Evolutionary conservation across 2,888 invertebrate genomes (phyloP).

Genomic region (Podabrus alpinus): DNA sequence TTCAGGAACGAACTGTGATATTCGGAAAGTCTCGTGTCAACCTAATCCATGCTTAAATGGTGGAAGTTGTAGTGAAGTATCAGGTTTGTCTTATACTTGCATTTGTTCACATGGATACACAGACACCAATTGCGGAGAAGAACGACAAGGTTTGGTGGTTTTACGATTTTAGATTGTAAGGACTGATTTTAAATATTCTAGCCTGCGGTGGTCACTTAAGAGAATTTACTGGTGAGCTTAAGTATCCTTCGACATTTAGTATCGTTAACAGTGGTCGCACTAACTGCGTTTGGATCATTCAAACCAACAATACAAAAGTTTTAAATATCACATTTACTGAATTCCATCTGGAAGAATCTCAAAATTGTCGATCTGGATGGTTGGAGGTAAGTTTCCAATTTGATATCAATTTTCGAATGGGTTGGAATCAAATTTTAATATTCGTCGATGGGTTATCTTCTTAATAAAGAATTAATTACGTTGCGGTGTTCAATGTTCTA

Average conservation of each 20-base stretch:
- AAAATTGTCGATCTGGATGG: slow-evolving; percentile 72
- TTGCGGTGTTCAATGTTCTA: no score
- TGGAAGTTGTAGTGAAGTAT: slow-evolving; percentile 66
- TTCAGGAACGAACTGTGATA: slow-evolving; percentile 65
- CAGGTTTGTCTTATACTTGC: no score
- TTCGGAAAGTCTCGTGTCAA: slow-evolving; percentile 63
- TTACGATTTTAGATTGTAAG: background rate
- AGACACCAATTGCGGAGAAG: slow-evolving; percentile 68
- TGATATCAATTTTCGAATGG: no score
- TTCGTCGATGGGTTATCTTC: no score
- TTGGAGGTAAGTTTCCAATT: slow-evolving; percentile 58
- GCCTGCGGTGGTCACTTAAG: slow-evolving; percentile 65
- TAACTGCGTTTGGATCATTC: no score
- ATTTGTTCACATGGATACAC: slow-evolving; percentile 69
- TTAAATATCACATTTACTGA: no score
- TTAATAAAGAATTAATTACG: no score
- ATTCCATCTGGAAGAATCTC: no score
- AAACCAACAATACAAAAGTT: no score
- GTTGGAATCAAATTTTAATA: no score
- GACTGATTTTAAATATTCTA: slow-evolving; percentile 17
- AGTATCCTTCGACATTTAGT: slow-evolving; percentile 62
- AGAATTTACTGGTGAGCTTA: slow-evolving; percentile 62
- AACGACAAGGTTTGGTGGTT: slow-evolving; percentile 54
- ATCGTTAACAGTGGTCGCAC: slow-evolving; percentile 64
- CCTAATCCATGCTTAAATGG: slow-evolving; percentile 81